A percentile compares a stretch with the other conserved stretches of the same genome.
phyloP scores from a whole-genome alignment of 2,113 vertebrate genomes.

The Hemichromis elongatus region DNA sequence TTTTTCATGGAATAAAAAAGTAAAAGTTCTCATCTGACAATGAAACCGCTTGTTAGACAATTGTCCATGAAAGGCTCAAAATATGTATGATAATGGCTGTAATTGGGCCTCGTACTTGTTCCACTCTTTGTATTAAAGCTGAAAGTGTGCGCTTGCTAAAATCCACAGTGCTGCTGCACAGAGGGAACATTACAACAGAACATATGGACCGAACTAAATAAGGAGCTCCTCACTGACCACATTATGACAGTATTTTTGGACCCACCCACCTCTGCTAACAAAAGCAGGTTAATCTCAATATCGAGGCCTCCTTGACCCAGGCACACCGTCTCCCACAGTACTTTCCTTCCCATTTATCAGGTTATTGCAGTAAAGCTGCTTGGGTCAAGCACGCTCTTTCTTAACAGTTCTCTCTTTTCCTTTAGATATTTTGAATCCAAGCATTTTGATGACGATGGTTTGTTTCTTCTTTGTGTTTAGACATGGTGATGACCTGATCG shows the following conservation, averaged over 20 bases:
- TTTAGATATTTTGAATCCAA: not conserved
- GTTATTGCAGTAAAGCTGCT: not conserved
- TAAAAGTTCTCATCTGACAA: not conserved
- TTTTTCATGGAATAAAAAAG: not conserved
- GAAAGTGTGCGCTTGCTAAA: not conserved
- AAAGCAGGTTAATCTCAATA: not conserved
- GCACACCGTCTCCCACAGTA: not conserved
- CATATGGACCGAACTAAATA: not conserved
- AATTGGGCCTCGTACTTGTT: not conserved
- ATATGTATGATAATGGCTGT: not conserved
- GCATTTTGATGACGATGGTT: not conserved
- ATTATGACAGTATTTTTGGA: not conserved
- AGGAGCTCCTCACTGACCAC: not conserved
- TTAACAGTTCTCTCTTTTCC: not conserved
- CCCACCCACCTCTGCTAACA: rapidly evolving
- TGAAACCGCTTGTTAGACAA: not conserved
- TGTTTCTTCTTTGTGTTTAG: conserved; percentile 59
- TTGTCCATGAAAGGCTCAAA: not conserved
- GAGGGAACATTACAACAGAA: not conserved
- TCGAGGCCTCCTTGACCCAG: not conserved
- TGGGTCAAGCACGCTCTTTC: not conserved
- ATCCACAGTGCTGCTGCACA: rapidly evolving
- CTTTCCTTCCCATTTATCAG: not conserved
- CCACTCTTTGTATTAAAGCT: not conserved
- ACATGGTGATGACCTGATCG: conserved; percentile 97